Evolutionary conservation across 2,888 invertebrate genomes (phyloP).

Genomic region (Clunio marinus): DNA sequence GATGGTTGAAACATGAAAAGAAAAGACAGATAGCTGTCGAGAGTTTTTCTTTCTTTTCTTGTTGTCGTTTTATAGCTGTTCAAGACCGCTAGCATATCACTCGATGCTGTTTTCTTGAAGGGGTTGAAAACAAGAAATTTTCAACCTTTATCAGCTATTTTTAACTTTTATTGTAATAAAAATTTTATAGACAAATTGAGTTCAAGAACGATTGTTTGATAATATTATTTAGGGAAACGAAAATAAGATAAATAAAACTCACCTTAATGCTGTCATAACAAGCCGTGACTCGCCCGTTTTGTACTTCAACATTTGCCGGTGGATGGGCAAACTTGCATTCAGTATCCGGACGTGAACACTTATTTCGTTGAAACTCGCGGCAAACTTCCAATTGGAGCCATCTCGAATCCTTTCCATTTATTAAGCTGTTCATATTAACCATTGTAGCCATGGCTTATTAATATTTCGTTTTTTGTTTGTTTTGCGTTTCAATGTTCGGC

Average conservation of each 20-base stretch:
- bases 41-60: conserved; percentile 12
- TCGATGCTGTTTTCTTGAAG: neutral
- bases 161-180: too few relatives aligned
- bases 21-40: conserved; percentile 25
- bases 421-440: conserved; percentile 94
- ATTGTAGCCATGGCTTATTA: conserved; percentile 66
- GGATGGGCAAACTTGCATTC: conserved; percentile 99
- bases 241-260: conserved; percentile 48
- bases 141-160: conserved; percentile 39
- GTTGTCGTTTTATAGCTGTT: neutral
- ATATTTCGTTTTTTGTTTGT: conserved; percentile 42
- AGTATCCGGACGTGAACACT: conserved; percentile 97
- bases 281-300: conserved; percentile 99
- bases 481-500: conserved; percentile 8
- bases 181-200: neutral
- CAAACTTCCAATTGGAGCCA: conserved; percentile 99
- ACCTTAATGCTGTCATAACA: conserved; percentile 99
- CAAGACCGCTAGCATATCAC: conserved; percentile 3
- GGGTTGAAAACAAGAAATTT: conserved; percentile 10
- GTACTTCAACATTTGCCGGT: conserved; percentile 98
- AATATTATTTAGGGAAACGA: neutral
- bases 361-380: conserved; percentile 99
- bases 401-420: conserved; percentile 98
- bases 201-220: neutral
- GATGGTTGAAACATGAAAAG: neutral